phyloP scores from a whole-genome alignment of 2,888 invertebrate genomes.

The Machimus rusticus region DNA sequence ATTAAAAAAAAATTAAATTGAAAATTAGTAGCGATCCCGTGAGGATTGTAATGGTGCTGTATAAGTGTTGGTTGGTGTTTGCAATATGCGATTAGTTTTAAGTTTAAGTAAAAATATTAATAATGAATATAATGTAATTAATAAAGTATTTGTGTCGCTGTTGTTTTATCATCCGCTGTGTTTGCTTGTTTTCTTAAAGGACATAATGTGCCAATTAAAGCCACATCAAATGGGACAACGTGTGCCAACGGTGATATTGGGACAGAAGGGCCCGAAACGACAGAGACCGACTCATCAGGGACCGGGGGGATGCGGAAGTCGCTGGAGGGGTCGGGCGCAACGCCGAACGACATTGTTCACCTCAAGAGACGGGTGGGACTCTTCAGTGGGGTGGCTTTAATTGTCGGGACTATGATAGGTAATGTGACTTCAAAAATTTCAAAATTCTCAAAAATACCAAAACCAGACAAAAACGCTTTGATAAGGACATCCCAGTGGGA shows the following conservation, averaged over 20 bases:
- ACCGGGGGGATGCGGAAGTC: constrained; percentile 65
- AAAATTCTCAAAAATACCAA: constrained; percentile 3
- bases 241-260: constrained; percentile 63
- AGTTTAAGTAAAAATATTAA: not conserved
- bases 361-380: constrained; percentile 99
- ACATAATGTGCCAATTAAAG: constrained; percentile 65
- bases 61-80: not conserved
- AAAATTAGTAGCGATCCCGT: not conserved
- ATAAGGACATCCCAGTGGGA: constrained; percentile 37
- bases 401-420: constrained; percentile 98
- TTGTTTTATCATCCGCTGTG: constrained; percentile 24
- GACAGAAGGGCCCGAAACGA: constrained; percentile 64
- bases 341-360: constrained; percentile 96
- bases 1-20: not conserved
- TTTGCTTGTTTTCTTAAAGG: constrained; percentile 52
- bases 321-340: constrained; percentile 92
- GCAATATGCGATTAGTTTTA: not conserved
- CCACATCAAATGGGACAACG: constrained; percentile 63
- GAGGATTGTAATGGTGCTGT: not conserved
- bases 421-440: constrained; percentile 54
- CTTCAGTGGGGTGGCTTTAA: constrained; percentile 98
- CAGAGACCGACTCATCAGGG: constrained; percentile 66
- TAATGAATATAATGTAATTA: not conserved
- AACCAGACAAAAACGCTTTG: constrained; percentile 6
- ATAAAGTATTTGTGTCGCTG: not conserved